Conservation (phyloP, 37 sponge, comb jelly and placozoan species). For the Aplysina aerophoba region DNA sequence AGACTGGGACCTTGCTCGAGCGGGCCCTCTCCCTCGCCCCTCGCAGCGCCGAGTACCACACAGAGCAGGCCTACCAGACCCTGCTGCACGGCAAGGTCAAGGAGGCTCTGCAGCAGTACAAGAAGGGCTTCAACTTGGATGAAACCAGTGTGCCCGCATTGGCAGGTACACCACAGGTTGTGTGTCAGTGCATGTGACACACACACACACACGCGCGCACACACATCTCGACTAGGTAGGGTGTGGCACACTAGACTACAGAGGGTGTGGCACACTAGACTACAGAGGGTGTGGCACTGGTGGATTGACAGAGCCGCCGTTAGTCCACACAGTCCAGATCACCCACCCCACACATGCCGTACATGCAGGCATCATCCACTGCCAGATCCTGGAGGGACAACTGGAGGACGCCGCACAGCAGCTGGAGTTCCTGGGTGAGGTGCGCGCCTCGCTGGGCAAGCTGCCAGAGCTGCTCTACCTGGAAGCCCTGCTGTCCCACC, state of each 20-base stretch:
- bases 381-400: constrained; percentile 80
- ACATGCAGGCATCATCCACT: constrained; percentile 78
- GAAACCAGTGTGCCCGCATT: constrained; percentile 84
- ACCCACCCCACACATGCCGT: neutral
- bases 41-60: constrained; percentile 66
- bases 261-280: too few species aligned
- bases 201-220: constrained; percentile 3
- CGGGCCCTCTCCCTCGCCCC: constrained; percentile 83
- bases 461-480: constrained; percentile 54
- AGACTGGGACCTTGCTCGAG: constrained; percentile 84
- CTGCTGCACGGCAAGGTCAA: constrained; percentile 61
- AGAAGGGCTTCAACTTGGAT: constrained; percentile 82
- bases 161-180: constrained; percentile 25
- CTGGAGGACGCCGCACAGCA: constrained; percentile 89
- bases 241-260: too few species aligned
- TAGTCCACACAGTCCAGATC: too few species aligned
- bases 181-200: neutral
- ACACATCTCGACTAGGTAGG: too few species aligned
- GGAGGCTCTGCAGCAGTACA: constrained; percentile 80
- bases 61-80: constrained; percentile 82
- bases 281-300: too few species aligned
- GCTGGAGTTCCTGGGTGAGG: constrained; percentile 91
- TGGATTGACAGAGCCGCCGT: too few species aligned
- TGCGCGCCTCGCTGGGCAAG: constrained; percentile 65
- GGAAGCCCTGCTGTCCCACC: constrained; percentile 61